These are phyloP conservation scores for Melitaea athalia DNA, from an alignment of 2,888 invertebrate genomes.

Conservation along the genomic window DNA sequence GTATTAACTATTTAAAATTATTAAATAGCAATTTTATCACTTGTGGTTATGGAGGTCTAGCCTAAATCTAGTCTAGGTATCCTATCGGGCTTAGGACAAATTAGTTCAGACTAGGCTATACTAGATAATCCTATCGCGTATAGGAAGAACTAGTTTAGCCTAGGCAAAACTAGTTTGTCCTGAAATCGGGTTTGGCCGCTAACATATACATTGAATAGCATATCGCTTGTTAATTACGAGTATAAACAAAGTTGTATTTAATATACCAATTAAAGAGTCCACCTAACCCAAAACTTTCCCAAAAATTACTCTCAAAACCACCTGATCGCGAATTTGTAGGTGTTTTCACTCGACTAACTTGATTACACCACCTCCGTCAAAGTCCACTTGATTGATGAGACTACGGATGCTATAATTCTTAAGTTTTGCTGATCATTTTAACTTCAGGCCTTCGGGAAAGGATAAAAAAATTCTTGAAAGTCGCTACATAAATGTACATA, in stretches of 20 bases:
- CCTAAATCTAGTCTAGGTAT: too few relatives aligned
- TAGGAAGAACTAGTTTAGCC: too few relatives aligned
- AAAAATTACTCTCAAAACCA: constrained; percentile 40
- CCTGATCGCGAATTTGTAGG: constrained; percentile 63
- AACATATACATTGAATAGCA: too few relatives aligned
- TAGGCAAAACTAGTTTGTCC: too few relatives aligned
- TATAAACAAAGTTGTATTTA: not conserved
- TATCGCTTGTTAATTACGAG: too few relatives aligned
- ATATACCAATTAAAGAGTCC: not conserved
- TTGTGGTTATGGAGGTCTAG: too few relatives aligned
- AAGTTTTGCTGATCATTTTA: constrained; percentile 26
- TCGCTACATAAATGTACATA: too few relatives aligned
- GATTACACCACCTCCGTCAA: constrained; percentile 73
- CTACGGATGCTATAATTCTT: constrained; percentile 29
- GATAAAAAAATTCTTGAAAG: not conserved
- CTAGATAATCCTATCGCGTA: too few relatives aligned
- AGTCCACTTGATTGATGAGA: constrained; percentile 71
- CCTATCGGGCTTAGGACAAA: too few relatives aligned
- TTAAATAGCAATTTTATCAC: not conserved
- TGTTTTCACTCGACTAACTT: constrained; percentile 65
- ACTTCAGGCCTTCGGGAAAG: constrained; percentile 19
- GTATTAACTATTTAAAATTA: not conserved
- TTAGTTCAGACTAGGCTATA: too few relatives aligned
- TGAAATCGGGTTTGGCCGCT: too few relatives aligned
- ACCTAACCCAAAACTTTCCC: constrained; percentile 14